Evolutionary conservation across 2,888 invertebrate species (phyloP), one percentile per base, ranked within the genome.

Genomic region (Idaea biselata): DNA sequence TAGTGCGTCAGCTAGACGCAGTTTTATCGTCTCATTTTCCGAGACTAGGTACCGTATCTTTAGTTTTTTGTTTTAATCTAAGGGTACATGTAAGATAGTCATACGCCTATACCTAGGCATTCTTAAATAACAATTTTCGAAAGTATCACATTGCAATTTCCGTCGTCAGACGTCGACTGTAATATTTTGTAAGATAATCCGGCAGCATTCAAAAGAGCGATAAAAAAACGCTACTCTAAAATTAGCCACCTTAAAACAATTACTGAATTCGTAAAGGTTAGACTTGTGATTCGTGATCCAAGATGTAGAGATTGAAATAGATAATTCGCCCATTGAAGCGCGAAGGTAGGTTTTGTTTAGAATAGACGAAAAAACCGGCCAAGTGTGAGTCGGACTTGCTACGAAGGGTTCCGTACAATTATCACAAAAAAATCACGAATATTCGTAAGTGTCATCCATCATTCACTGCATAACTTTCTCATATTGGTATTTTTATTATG

Each of bases 231-330:
- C 44, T 44, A 44, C 11, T 44, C 44, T 44, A 44, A 44, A 44
- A 44, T 44, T 44, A 44, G 44, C 44, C 44, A 44, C 44, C 44
- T 44, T 14, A 14, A 44, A 44, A 44, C 44, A 44, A 44, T 44
- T 44, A 44, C 44, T 44, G 11, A 44, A 44, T 44, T 44, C 14
- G 25, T 55, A 75, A 77, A 78, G 77, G 77, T 75, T 75, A 64
- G 68, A 74, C 56, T 78, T 79, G 78, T 80, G 75, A 74, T 74
- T 62, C 80, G 78, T 80, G 75, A 74, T 74, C 62, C 60, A 61
- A 66, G 72, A 73, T 73, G 67, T 72, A 64, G 62, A 67, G 68
- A 74, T 73, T 65, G 73, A 74, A 44, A 44, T 44, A 8, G 8
- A 14, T 44, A 44, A 44, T 44, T 44, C 44, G 44, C 8, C 57